phyloP scores from a whole-genome alignment of 2,797 vertebrate genomes.

The Helostoma temminkii region DNA sequence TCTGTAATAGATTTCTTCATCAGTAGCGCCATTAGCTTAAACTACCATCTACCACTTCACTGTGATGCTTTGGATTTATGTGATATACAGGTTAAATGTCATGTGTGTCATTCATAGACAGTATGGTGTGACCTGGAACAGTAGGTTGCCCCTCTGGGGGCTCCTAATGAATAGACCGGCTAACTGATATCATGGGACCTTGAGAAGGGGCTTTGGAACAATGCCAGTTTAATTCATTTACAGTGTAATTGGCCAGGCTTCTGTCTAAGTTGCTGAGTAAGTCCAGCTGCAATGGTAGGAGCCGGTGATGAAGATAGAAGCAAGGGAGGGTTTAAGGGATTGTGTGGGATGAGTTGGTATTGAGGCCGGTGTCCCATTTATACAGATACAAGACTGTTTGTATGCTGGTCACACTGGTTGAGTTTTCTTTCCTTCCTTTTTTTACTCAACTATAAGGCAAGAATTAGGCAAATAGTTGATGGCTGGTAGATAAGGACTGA shows the following conservation, averaged over 20 bases:
- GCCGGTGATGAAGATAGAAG: neutral
- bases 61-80: too few relatives aligned
- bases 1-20: too few relatives aligned
- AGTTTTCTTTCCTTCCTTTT: neutral
- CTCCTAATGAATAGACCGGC: too few relatives aligned
- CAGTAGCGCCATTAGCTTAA: too few relatives aligned
- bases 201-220: neutral
- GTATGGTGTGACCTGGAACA: too few relatives aligned
- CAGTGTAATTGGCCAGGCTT: neutral
- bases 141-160: too few relatives aligned
- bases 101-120: too few relatives aligned
- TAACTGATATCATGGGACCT: neutral
- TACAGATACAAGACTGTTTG: neutral
- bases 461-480: too few relatives aligned
- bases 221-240: slow-evolving; percentile 22
- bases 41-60: too few relatives aligned
- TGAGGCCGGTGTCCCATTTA: neutral
- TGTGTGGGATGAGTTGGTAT: neutral
- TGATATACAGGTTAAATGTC: too few relatives aligned
- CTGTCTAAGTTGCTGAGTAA: neutral
- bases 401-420: neutral
- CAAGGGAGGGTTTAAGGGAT: neutral
- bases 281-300: neutral
- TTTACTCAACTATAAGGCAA: too few relatives aligned
- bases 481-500: neutral